Evolutionary conservation across 2,113 vertebrate genomes (phyloP), one percentile per base, ranked within the genome.

Genomic region (Oreochromis niloticus): DNA sequence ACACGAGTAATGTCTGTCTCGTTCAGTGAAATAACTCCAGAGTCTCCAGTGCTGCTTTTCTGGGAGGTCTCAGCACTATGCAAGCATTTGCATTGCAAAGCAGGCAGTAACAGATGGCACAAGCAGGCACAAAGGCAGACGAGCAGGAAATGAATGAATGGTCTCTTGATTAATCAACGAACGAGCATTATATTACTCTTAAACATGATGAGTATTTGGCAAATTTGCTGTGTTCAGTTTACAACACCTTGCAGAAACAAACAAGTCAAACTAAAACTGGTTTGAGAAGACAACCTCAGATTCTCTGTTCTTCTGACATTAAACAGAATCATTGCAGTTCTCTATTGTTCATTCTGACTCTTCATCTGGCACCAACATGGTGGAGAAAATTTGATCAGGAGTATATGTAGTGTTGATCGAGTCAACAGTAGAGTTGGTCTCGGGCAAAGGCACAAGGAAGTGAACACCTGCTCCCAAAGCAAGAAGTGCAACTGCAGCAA

Each of bases 371-470:
- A 85, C 19, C 59, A 85, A 30, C 41, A 41, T 39, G 22, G 88
- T 91, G 22, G 85, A 54, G 39, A 81, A 27, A 6, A 63, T 73
- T 30, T 83, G 41, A 36, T 87, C 22, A 32, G 93, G 89, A 34
- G 30, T 27, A 50, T 75, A 39, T 6, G 92, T 94, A 78, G 84
- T 52, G 57, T 95, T 95, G 81, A 85, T 93, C 66, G 63, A 89
- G 79, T 91, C 86, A 22, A 17, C 68, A 12, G 94, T 96, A 36
- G 82, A 41, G 90, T 96, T 96, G 75, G 46, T 80, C 61, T 95
- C 83, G 7, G 95, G 96, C 14, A 93, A 71, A 9, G 96, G 95
- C 30, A 95, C 66, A 3, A 92, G 89, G 32, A 94, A 86, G 84
- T 94, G 93, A 63, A 95, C 81, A 5, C 22, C 52, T 2, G 83